phyloP scores from a whole-genome alignment of 2,888 invertebrate genomes.

The Pammene fasciana region DNA sequence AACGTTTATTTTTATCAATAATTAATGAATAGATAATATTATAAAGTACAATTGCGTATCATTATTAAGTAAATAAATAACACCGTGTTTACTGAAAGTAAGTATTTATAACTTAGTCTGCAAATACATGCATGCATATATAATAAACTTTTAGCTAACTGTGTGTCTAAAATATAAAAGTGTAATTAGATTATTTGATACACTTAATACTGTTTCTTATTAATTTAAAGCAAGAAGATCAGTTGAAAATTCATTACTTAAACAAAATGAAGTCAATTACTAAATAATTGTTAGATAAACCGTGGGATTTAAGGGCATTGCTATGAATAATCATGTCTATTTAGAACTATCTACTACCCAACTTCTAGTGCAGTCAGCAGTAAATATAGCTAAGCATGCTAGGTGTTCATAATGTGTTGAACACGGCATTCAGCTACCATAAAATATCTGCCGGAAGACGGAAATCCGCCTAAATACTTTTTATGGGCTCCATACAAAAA shows the following conservation, averaged over 20 bases:
- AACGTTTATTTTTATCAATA: not conserved
- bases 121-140: not conserved
- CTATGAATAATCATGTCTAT: not conserved
- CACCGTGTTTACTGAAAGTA: too few species aligned
- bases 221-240: not conserved
- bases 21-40: too few species aligned
- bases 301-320: conserved; percentile 25
- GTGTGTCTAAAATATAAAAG: not conserved
- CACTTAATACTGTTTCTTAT: not conserved
- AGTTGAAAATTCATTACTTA: conserved; percentile 28
- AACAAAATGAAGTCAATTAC: conserved; percentile 53
- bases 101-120: not conserved
- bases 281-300: conserved; percentile 43
- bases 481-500: too few species aligned
- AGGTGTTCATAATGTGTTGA: too few species aligned
- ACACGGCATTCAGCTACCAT: too few species aligned
- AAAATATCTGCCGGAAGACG: too few species aligned
- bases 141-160: not conserved
- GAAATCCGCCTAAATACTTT: too few species aligned
- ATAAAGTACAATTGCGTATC: too few species aligned
- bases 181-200: not conserved
- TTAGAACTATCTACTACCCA: not conserved
- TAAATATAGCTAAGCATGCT: too few species aligned
- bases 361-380: not conserved
- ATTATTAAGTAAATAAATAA: too few species aligned